Evolutionary conservation across 1,140 invertebrate species (phyloP).

Genomic region (Charaxes varanes): DNA sequence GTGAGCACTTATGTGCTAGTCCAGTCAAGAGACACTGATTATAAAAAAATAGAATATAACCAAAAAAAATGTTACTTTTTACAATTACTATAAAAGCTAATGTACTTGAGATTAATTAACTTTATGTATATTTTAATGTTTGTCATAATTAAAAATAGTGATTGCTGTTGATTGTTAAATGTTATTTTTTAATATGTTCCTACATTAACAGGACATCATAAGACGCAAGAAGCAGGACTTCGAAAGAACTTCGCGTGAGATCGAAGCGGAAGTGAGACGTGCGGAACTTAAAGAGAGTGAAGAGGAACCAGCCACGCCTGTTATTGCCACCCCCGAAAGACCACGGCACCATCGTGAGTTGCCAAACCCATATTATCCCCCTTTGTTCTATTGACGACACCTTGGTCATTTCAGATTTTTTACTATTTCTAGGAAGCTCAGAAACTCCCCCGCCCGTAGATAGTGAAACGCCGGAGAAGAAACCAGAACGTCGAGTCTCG

Average conservation of each 20-base stretch:
- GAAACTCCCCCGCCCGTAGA: conserved; percentile 52
- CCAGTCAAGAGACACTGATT: no score
- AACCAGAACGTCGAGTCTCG: conserved; percentile 37
- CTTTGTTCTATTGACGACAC: no score
- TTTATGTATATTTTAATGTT: no score
- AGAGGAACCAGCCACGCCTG: conserved; percentile 25
- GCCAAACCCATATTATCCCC: no score
- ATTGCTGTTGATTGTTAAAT: no score
- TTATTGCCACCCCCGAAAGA: conserved; percentile 31
- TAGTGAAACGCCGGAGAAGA: conserved; percentile 51
- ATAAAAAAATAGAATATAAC: no score
- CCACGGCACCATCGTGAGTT: conserved; percentile 11
- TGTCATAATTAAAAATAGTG: no score
- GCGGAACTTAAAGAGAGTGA: conserved; percentile 42
- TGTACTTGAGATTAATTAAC: no score
- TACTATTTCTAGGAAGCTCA: conserved; percentile 41
- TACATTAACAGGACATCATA: conserved; percentile 52
- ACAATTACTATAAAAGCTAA: no score
- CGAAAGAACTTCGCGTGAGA: conserved; percentile 67
- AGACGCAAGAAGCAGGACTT: conserved; percentile 56
- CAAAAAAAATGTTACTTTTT: no score
- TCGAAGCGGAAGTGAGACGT: conserved; percentile 60
- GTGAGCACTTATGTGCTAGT: no score
- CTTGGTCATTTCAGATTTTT: neutral
- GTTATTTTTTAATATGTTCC: neutral